Base-by-base conservation (phyloP, 2,113 vertebrate genomes). In the Salvelinus sp. region DNA sequence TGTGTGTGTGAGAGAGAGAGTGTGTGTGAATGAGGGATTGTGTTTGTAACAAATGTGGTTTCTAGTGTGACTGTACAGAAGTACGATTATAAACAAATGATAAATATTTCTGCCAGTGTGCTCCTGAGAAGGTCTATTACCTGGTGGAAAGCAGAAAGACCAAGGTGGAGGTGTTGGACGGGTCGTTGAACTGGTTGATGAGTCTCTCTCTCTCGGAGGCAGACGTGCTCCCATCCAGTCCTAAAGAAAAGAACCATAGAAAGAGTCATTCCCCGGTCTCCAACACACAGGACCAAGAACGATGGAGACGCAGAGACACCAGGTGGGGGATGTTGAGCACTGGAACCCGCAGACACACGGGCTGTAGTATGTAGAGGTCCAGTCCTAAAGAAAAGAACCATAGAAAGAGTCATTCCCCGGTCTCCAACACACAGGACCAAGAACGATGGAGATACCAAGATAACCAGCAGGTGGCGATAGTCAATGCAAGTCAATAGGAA, bases 131-230 rank as follows among this genome's bases (percentile, higher is more conserved):
- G 10, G 10, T 69, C 28, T 9, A 38, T 84, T n/a, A 50, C 97
- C 97, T 95, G 63, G 97, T 98, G 27, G 97, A 98, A 68, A 98
- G 90, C 73, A 98, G 91, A 85, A 98, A 98, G 33, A 98, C 93
- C 94, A 92, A 96, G 5, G 95, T 92, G 44, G 94, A 93, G 38
- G 91, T 91, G 78, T 97, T 98, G 85, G 86, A 90, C 14, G 96
- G 94, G 85, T 97, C 96, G 67, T 98, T 98, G 90, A 98, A 98
- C 88, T 97, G 96, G 89, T 97, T 98, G 81, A 98, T 98, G 75
- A 98, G 92, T 13, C 96, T 89, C 70, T 98, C 97, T 87, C 97
- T 94, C 88, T 98, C 97, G 0, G 96, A 97, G 65, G 95, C 94
- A 6, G 97, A 95, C 3, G 97, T 98, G 85, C 97, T 97, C 70